Evolutionary conservation across 1,140 invertebrate genomes (phyloP).

Genomic region (Drosophila parabipectinata): DNA sequence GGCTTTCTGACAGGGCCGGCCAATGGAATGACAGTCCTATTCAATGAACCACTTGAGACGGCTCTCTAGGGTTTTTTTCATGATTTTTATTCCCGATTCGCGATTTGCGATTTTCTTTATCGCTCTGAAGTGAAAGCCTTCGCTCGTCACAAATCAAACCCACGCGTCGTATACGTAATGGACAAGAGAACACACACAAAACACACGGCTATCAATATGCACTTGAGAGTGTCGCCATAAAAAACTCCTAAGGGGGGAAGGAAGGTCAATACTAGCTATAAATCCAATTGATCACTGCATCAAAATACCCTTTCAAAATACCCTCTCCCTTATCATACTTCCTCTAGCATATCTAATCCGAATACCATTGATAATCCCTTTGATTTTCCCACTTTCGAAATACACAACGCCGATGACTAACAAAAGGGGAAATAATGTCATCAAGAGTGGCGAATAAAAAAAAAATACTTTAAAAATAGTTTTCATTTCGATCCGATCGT

Average conservation of each 20-base stretch:
- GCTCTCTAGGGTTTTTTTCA: slow-evolving; percentile 27
- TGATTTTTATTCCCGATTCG: not conserved
- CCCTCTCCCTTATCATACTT: not conserved
- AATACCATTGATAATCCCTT: not conserved
- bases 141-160: slow-evolving; percentile 30
- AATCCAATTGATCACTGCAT: not conserved
- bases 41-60: slow-evolving; percentile 32
- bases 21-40: slow-evolving; percentile 14
- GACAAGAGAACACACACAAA: not conserved
- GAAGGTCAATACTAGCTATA: not conserved
- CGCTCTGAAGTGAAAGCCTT: slow-evolving; percentile 29
- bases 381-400: too few species aligned
- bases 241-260: too few species aligned
- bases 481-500: not conserved
- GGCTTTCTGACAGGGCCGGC: not conserved
- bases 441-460: not conserved
- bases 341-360: not conserved
- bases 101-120: slow-evolving; percentile 10
- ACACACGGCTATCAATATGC: not conserved
- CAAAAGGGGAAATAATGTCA: not conserved
- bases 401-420: not conserved
- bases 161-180: slow-evolving; percentile 33
- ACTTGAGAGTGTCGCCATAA: slow-evolving; percentile 1
- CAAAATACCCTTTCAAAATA: too few species aligned
- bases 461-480: slow-evolving; percentile 1